Conservation (phyloP, 2,888 invertebrate species). For the Torymus aiolomorphi region DNA sequence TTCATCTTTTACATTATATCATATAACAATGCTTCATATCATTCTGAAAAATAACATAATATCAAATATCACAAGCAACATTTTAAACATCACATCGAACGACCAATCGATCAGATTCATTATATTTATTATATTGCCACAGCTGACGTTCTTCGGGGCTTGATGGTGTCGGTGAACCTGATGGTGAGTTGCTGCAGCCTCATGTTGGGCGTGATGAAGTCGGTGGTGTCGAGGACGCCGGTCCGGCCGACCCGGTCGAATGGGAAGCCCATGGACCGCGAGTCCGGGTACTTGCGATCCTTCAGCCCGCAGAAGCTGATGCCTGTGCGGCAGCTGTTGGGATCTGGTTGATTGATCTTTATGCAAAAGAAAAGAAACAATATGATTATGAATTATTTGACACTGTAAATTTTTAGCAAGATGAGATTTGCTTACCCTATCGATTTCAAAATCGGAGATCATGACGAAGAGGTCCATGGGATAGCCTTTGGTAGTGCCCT, state of each 20-base stretch:
- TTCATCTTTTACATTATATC: no score
- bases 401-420: no score
- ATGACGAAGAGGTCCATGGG: constrained; percentile 85
- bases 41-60: no score
- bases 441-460: constrained; percentile 85
- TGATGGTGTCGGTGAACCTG: constrained; percentile 79
- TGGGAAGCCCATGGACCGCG: constrained; percentile 90
- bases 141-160: constrained; percentile 67
- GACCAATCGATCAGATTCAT: no score
- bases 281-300: constrained; percentile 87
- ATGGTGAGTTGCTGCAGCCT: constrained; percentile 80
- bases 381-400: no score
- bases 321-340: constrained; percentile 81
- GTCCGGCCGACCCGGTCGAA: constrained; percentile 82
- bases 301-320: constrained; percentile 87
- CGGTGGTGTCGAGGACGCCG: constrained; percentile 78
- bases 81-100: no score
- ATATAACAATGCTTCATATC: no score
- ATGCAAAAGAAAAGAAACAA: no score
- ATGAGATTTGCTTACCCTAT: no score
- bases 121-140: no score
- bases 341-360: constrained; percentile 62
- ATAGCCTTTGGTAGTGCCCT: constrained; percentile 82
- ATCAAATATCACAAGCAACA: no score
- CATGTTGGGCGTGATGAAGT: constrained; percentile 88